These are phyloP conservation scores for Abrostola triplasia DNA, from an alignment of 2,888 invertebrate species.

Conservation along the genomic window DNA sequence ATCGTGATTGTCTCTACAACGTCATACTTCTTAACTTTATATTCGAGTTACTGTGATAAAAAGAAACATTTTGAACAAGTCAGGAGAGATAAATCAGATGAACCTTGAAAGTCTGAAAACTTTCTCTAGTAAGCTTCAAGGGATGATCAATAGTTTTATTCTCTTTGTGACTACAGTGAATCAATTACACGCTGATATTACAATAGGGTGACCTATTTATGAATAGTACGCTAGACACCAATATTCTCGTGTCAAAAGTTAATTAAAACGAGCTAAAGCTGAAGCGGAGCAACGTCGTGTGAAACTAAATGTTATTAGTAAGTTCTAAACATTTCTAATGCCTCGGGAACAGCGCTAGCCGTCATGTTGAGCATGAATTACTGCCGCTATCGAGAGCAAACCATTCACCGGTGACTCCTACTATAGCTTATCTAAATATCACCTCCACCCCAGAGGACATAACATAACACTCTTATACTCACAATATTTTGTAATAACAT, in stretches of 20 bases:
- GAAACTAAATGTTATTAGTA: constrained; percentile 47
- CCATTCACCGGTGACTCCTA: constrained; percentile 29
- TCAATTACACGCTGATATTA: not conserved
- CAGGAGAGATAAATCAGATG: too few species aligned
- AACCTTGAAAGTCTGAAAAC: too few species aligned
- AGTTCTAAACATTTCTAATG: constrained; percentile 51
- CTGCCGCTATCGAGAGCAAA: constrained; percentile 34
- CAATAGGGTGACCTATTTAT: not conserved
- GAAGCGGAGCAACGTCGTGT: constrained; percentile 40
- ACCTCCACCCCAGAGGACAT: constrained; percentile 3
- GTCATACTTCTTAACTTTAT: too few species aligned
- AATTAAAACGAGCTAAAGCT: constrained; percentile 43
- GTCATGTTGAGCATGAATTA: constrained; percentile 47
- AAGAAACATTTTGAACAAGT: too few species aligned
- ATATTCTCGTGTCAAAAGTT: constrained; percentile 42
- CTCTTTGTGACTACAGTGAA: not conserved
- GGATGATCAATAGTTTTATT: too few species aligned
- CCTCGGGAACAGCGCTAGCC: constrained; percentile 40
- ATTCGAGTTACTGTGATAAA: too few species aligned
- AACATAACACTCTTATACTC: not conserved
- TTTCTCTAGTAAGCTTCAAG: too few species aligned
- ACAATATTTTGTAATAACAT: not conserved
- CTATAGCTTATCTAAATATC: constrained; percentile 29
- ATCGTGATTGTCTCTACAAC: too few species aligned
- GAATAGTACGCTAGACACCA: constrained; percentile 16